Evolutionary conservation across 2,888 invertebrate species (phyloP), one percentile per base, ranked within the genome.

Genomic region (Eugnorisma glareosa): DNA sequence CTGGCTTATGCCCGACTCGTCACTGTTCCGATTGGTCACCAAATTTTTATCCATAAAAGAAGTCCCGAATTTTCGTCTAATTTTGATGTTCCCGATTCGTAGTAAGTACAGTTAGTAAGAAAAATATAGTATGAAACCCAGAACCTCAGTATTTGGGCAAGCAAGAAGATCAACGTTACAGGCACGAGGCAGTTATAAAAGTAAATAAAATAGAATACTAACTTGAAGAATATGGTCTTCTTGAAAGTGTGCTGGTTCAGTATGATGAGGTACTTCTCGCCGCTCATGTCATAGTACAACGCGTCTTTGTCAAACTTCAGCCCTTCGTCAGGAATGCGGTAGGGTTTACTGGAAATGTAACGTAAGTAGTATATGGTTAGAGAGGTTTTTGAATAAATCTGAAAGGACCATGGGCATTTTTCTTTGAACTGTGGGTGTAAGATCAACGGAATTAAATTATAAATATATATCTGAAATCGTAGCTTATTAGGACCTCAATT

Each of bases 201-300:
- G 35, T 31, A 61, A 61, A 61, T 31, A 57, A 67, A 70, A 43
- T 31, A 7, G 0, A 67, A 61, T 54, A 89, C 92, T 89, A 86
- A 94, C 94, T 82, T 85, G 75, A 93, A 94, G 85, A 90, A 92
- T 61, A 74, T 78, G 0, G 93, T 92, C 45, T 84, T 90, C 72
- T 92, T 76, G 71, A 89, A 95, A 4, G 72, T 74, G 48, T 87
- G 86, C 40, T 95, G 95, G 80, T 95, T 95, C 77, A 95, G 92
- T 69, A 95, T 91, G 10, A 93, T 67, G 8, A 95, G 88, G 70
- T 86, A 86, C 77, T 94, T 95, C n/a, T 93, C 91, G 5, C 94
- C 95, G 6, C 90, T 83, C 95, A 95, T 94, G 72, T 95, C 92
- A 79, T 95, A 95, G 79, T 91, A 92, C 68, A 91, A 59, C 1